Percentiles rank a stretch among this genome's conserved stretches.
These are phyloP conservation scores for Heteromormyrus szaboi DNA, from an alignment of 2,797 vertebrate genomes.

Conservation along the genomic window DNA sequence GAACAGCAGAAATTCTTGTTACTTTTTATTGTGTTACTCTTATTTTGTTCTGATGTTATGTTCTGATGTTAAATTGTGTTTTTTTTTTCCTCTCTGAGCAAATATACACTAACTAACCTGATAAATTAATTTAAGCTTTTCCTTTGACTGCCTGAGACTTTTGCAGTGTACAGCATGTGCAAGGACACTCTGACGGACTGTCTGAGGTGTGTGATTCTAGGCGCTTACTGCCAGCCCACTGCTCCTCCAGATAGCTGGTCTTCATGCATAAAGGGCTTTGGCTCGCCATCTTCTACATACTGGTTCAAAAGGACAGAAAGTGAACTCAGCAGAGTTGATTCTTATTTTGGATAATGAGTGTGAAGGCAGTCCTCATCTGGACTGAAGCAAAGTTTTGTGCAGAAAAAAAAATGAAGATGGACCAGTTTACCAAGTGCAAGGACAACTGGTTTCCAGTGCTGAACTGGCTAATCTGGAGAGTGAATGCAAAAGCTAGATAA, in stretches of 20 bases:
- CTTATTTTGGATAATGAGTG: neutral
- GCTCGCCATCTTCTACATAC: neutral
- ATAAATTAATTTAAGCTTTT: neutral
- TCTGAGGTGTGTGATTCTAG: neutral
- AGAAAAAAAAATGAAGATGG: neutral
- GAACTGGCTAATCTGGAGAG: neutral
- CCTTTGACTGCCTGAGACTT: neutral
- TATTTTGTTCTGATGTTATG: neutral
- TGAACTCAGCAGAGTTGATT: neutral
- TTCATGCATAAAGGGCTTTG: neutral
- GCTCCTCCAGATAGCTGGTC: neutral
- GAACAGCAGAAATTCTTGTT: neutral
- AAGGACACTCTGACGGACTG: neutral
- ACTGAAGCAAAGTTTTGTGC: neutral
- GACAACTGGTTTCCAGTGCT: neutral
- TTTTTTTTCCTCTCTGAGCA: neutral
- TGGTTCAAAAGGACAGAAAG: neutral
- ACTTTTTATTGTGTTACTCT: neutral
- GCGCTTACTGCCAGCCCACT: neutral
- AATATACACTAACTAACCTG: neutral
- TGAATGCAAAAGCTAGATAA: neutral
- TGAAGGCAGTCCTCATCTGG: neutral
- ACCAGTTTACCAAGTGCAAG: neutral
- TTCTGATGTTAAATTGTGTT: neutral
- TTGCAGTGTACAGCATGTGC: neutral